Evolutionary conservation across 2,113 vertebrate species (phyloP).

Genomic region (Poeciliopsis retropinna): DNA sequence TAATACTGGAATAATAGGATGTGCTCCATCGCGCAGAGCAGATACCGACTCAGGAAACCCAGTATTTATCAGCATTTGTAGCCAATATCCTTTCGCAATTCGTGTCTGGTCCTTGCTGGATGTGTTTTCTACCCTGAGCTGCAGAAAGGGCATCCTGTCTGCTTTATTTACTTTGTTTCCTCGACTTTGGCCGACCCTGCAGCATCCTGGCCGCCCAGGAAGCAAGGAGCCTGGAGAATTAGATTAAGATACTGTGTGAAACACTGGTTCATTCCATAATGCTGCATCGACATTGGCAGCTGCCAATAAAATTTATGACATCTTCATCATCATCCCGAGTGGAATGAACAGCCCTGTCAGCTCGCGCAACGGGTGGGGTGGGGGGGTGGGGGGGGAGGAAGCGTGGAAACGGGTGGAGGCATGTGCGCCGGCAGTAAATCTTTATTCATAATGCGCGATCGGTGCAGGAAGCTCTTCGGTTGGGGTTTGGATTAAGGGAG

Average conservation of each 20-base stretch:
- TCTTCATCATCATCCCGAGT: conserved; percentile 78
- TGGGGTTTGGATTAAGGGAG: conserved; percentile 2
- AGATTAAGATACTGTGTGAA: conserved; percentile 84
- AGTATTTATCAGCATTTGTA: conserved; percentile 5
- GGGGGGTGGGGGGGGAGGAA: conserved; percentile 37
- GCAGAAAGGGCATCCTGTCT: conserved; percentile 61
- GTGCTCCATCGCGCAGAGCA: conserved; percentile 14
- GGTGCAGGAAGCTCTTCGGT: conserved; percentile 3
- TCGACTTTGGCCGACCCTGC: conserved; percentile 71
- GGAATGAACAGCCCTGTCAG: conserved; percentile 79
- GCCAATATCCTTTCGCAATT: conserved; percentile 3
- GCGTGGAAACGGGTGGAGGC: conserved; percentile 2
- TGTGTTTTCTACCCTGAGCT: neutral
- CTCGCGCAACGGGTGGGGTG: conserved; percentile 52
- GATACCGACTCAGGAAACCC: neutral
- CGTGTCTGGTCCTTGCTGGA: neutral
- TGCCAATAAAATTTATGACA: conserved; percentile 83
- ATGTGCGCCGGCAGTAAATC: conserved; percentile 40
- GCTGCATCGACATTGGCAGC: conserved; percentile 82
- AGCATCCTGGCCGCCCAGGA: conserved; percentile 68
- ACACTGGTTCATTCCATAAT: conserved; percentile 80
- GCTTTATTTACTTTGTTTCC: conserved; percentile 66
- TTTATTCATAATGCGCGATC: conserved; percentile 16
- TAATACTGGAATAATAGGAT: conserved; percentile 14
- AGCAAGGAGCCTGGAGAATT: conserved; percentile 70